phyloP scores from a whole-genome alignment of 2,113 vertebrate genomes.

The Prunella fulvescens region DNA sequence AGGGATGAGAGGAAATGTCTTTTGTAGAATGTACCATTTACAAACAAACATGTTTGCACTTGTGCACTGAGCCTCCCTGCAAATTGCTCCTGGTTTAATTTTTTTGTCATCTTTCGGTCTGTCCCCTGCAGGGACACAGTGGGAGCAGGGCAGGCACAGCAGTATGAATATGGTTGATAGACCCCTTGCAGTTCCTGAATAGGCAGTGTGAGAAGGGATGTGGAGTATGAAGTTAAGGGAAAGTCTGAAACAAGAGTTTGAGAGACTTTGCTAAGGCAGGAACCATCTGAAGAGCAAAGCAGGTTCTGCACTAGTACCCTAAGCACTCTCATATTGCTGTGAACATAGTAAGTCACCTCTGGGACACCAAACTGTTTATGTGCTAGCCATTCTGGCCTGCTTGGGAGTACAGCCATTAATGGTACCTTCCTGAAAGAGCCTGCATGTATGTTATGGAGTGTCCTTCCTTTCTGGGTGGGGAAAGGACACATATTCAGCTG shows the following conservation, averaged over 20 bases:
- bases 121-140: neutral
- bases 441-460: neutral
- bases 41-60: neutral
- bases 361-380: neutral
- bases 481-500: neutral
- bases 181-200: neutral
- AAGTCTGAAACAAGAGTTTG: neutral
- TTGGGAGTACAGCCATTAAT: neutral
- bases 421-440: neutral
- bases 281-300: neutral
- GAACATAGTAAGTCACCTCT: neutral
- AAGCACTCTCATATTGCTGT: neutral
- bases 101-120: neutral
- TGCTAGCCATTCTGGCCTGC: neutral
- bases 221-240: neutral
- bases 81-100: neutral
- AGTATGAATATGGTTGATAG: neutral
- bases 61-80: neutral
- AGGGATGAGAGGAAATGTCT: conserved; percentile 6
- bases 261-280: neutral
- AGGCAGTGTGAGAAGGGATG: neutral
- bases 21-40: conserved; percentile 1
- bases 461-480: neutral
- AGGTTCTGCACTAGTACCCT: neutral
- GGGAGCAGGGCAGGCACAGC: neutral